Base-by-base conservation (phyloP, 2,113 vertebrate species). In the Cyprinodon brontotheroides region DNA sequence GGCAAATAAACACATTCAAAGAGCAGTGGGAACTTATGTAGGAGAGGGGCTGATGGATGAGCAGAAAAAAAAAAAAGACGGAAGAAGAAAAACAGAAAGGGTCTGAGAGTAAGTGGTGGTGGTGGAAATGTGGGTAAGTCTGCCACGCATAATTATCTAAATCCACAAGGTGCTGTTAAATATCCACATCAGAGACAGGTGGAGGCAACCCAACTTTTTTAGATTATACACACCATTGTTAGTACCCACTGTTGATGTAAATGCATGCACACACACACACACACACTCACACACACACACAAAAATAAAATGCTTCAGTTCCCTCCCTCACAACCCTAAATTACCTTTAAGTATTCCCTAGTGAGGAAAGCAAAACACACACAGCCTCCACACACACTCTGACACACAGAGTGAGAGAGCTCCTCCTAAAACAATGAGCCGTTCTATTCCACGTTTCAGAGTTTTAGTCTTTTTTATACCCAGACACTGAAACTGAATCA, bases 1-100 rank as follows among this genome's bases (percentile, higher is more conserved):
- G 74, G 86, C 85, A 88, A 89, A 89, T 85, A 87, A 86, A 89
- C 81, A 89, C 80, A 87, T 68, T 74, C 48, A 86, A 78, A 81
- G 68, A 79, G 69, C 62, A 70, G 64, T 6, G 15, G 66, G 50
- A 72, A 50, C 1, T 53, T 38, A 65, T 47, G 48, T 74, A 59
- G 39, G 62, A 68, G 36, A 72, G 60, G 17, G 43, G 43, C 48
- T 69, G 61, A 78, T 59, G 65, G 37, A 66, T 67, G 22, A 17
- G 79, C 50, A 80, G 47, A 61, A 40, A 74, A 38, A 75, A 64
- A 71, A 65, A 38, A 62, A 75, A 8, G 9, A 36, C 20, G 59
- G 43, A 47, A 78, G 9, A 43, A 10, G 15, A 53, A 38, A 50
- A 67, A 7, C 12, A 65, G 48, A 1, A 66, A 67, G 65, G 45